Evolutionary conservation across 2,113 vertebrate genomes (phyloP), one percentile per base, ranked within the genome.

Genomic region (Aldabrachelys gigantea): DNA sequence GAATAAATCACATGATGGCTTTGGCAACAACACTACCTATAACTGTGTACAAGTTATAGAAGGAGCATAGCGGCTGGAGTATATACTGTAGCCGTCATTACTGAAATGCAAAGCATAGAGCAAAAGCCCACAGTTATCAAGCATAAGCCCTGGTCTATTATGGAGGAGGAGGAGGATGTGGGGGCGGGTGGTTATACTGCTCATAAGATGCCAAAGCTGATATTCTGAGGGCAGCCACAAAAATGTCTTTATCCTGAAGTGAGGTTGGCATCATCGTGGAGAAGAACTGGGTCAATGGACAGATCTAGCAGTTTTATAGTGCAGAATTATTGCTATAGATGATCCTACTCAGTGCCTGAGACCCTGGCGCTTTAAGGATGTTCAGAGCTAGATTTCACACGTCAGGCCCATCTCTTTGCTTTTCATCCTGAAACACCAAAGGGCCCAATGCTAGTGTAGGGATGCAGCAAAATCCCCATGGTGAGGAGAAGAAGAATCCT

Each of bases 1-100:
- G 98, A 98, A 98, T 98, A 98, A 99, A 99, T 99, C 98, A 98
- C 98, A 98, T 98, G 97, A 98, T 98, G 97, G 98, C 98, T 98
- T 98, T 98, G 98, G 98, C 98, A 98, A 98, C 98, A 97, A 96
- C 97, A 95, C 97, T 98, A 89, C 97, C 98, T 96, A 96, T 96
- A 97, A 98, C 98, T 98, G 98, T 98, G 98, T 98, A 98, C 98
- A 96, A 97, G 96, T 95, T 96, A 97, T 83, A 98, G 97, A 98
- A 96, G 96, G 96, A 98, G 96, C 96, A 95, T 93, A 89, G 97
- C 35, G 8, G 93, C 97, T 96, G 96, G 97, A 97, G 98, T 97
- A 92, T 97, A 96, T 96, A 97, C 96, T 98, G 96, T 97, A 97
- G 97, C 96, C 92, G 97, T 98, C 96, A 59, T 98, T 98, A 97